Percentiles rank a stretch among this genome's conserved stretches.
Evolutionary conservation across 2,888 invertebrate genomes (phyloP).

Genomic region (Melipona bicolor): DNA sequence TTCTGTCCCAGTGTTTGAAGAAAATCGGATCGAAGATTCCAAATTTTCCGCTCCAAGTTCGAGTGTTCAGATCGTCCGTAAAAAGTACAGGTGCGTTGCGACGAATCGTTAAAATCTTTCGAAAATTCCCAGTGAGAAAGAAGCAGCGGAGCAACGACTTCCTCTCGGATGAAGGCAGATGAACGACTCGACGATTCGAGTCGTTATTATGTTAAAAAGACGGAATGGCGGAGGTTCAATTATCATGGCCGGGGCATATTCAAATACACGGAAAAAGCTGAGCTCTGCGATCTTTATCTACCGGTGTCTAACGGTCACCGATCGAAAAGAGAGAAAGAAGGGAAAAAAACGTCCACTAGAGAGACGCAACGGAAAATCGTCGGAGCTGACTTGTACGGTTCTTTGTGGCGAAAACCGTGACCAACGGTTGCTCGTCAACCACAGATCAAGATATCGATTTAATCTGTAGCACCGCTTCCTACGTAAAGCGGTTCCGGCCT

Average conservation of each 20-base stretch:
- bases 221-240: slow-evolving; percentile 40
- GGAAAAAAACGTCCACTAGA: slow-evolving; percentile 49
- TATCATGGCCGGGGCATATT: slow-evolving; percentile 48
- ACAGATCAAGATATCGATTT: slow-evolving; percentile 73
- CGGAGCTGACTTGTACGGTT: slow-evolving; percentile 10
- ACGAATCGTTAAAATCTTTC: not conserved
- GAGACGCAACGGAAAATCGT: slow-evolving; percentile 47
- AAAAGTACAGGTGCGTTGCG: slow-evolving; percentile 32
- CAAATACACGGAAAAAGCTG: slow-evolving; percentile 59
- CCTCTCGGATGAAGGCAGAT: slow-evolving; percentile 30
- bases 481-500: slow-evolving; percentile 49
- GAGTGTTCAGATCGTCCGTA: not conserved
- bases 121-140: not conserved
- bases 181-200: slow-evolving; percentile 28
- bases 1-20: not conserved
- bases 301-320: slow-evolving; percentile 53
- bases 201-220: slow-evolving; percentile 6
- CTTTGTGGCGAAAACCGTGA: slow-evolving; percentile 51
- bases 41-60: not conserved
- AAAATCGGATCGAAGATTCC: too few species aligned
- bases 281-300: slow-evolving; percentile 53
- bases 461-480: slow-evolving; percentile 61
- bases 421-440: slow-evolving; percentile 62
- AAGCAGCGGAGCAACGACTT: slow-evolving; percentile 22
- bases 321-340: not conserved